A percentile compares a stretch with the other conserved stretches of the same genome.
Conservation (phyloP, 2,888 invertebrate genomes). For the Galerucella nymphaeae region DNA sequence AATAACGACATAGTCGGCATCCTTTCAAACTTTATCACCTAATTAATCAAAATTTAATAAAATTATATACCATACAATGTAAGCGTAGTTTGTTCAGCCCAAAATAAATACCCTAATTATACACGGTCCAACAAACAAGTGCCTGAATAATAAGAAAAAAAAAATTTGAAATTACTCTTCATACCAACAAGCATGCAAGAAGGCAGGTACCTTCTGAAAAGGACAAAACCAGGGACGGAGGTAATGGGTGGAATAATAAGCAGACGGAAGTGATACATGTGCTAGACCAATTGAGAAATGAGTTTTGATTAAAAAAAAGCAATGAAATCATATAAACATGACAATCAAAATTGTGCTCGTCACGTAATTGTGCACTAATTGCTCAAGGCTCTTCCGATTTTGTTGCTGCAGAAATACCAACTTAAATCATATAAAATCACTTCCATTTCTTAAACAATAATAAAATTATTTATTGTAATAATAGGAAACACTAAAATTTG, state of each 20-base stretch:
- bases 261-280: no score
- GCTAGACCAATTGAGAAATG: background rate
- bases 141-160: conserved; percentile 15
- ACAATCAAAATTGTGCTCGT: no score
- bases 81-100: conserved; percentile 32
- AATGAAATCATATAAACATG: no score
- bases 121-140: conserved; percentile 15
- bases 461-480: background rate
- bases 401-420: no score
- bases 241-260: background rate
- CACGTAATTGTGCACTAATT: no score
- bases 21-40: conserved; percentile 31
- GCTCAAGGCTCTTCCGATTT: no score
- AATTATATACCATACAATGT: conserved; percentile 32
- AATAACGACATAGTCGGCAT: conserved; percentile 22
- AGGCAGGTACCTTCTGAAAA: background rate
- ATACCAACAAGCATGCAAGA: background rate
- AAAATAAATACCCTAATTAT: conserved; percentile 36
- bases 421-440: no score
- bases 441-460: no score
- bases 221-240: background rate
- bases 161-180: conserved; percentile 9
- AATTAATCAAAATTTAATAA: conserved; percentile 33
- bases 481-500: background rate
- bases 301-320: background rate